Evolutionary conservation across 2,113 vertebrate genomes (phyloP), one percentile per base, ranked within the genome.

Genomic region (Columba janthina): DNA sequence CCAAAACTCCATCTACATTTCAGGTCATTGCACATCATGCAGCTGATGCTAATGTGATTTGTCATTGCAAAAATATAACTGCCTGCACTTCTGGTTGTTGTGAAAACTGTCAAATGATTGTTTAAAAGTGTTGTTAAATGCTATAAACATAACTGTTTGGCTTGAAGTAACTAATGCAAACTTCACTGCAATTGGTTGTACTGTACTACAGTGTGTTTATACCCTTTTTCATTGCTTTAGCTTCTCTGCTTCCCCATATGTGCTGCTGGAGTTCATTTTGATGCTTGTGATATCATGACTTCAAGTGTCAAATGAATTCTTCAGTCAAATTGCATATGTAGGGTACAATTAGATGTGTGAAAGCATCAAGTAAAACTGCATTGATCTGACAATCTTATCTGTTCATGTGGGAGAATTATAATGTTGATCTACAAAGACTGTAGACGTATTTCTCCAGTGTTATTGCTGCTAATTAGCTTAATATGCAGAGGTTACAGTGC

Each of bases 41-140:
- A 94, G 71, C 97, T 98, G 98, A 97, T 94, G 96, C 94, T 98
- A 84, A 88, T 91, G 87, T 67, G 71, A 58, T 61, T 77, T 89
- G 26, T 91, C 80, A 56, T 32, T 70, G 76, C 71, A 36, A 94
- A 82, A 89, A 38, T 78, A n/a, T 79, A 83, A 75, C 62, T 96
- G 87, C 64, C 44, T 93, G 86, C 82, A 90, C 50, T 57, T 91
- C 72, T 83, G 73, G 60, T 91, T 93, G 81, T 82, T 93, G 60
- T 91, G 72, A 86, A 83, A 88, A 84, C 29, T 91, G 62, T 75
- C 40, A 5, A 88, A 29, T 15, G 44, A 89, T 28, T 81, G 64
- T 93, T 86, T 36, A 56, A 66, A 93, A 86, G 46, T 84, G 22
- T 10, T 91, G 58, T 87, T 89, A 54, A 89, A 67, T 81, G 44